phyloP scores from a whole-genome alignment of 2,113 vertebrate genomes.

The Syngnathus typhle region DNA sequence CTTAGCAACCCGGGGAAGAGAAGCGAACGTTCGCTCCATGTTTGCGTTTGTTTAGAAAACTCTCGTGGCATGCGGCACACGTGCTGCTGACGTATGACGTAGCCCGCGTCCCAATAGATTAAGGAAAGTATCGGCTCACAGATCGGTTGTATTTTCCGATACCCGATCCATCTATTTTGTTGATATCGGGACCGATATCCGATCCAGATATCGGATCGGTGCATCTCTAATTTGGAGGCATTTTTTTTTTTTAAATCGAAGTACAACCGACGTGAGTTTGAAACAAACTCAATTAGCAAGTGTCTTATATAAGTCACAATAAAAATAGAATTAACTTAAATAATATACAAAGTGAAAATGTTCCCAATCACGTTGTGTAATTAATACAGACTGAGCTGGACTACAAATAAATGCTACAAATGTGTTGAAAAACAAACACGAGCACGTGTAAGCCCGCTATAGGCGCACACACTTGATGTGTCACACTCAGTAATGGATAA shows the following conservation, averaged over 20 bases:
- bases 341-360: not conserved
- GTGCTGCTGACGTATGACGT: too few species aligned
- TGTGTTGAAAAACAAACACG: not conserved
- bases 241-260: not conserved
- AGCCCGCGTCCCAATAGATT: too few species aligned
- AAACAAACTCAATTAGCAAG: not conserved
- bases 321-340: not conserved
- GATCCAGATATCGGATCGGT: too few species aligned
- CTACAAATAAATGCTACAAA: not conserved
- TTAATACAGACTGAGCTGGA: not conserved
- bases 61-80: too few species aligned
- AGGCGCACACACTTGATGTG: slow-evolving; percentile 7
- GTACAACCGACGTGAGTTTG: not conserved
- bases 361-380: not conserved
- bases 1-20: too few species aligned
- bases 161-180: too few species aligned
- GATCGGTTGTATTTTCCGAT: too few species aligned
- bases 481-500: slow-evolving; percentile 52
- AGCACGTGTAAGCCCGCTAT: slow-evolving; percentile 5
- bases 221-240: too few species aligned
- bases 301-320: not conserved
- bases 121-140: too few species aligned
- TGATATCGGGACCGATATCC: too few species aligned
- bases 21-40: too few species aligned
- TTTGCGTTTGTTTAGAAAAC: too few species aligned